These are phyloP conservation scores for Spea hammondii DNA, from an alignment of 2,797 vertebrate genomes.

Conservation along the genomic window DNA sequence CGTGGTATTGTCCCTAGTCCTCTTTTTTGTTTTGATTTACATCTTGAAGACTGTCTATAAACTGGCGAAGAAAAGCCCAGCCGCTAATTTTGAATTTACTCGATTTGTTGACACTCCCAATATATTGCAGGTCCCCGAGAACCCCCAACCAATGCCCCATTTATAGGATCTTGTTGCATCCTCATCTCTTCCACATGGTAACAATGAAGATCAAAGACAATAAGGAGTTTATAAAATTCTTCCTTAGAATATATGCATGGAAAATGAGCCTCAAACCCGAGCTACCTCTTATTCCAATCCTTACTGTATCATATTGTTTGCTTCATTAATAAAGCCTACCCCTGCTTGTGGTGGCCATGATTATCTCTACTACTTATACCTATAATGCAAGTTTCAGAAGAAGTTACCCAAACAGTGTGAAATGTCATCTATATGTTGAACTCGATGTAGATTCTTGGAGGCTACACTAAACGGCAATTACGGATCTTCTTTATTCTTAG, in stretches of 20 bases:
- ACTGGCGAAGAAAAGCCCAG: constrained; percentile 9
- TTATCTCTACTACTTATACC: background rate
- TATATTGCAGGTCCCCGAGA: constrained; percentile 42
- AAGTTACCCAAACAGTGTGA: too few relatives aligned
- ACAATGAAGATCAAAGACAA: background rate
- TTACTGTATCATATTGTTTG: too few relatives aligned
- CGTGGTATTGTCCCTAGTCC: background rate
- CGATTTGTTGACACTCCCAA: constrained; percentile 45
- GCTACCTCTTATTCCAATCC: background rate
- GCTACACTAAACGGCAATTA: too few relatives aligned
- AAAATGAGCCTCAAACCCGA: background rate
- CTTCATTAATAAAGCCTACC: too few relatives aligned
- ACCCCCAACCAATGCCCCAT: constrained; percentile 38
- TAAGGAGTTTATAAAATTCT: background rate
- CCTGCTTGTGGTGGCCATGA: background rate
- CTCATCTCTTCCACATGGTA: too few relatives aligned
- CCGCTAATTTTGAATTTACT: constrained; percentile 29
- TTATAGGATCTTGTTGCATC: background rate
- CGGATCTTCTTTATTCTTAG: too few relatives aligned
- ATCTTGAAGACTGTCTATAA: constrained; percentile 14
- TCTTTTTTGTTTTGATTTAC: constrained; percentile 27
- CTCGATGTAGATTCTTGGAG: too few relatives aligned
- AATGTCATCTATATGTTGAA: too few relatives aligned
- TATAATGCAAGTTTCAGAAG: background rate
- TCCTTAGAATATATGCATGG: background rate